These are phyloP conservation scores for Vidua macroura DNA, from an alignment of 2,113 vertebrate species.

Conservation along the genomic window DNA sequence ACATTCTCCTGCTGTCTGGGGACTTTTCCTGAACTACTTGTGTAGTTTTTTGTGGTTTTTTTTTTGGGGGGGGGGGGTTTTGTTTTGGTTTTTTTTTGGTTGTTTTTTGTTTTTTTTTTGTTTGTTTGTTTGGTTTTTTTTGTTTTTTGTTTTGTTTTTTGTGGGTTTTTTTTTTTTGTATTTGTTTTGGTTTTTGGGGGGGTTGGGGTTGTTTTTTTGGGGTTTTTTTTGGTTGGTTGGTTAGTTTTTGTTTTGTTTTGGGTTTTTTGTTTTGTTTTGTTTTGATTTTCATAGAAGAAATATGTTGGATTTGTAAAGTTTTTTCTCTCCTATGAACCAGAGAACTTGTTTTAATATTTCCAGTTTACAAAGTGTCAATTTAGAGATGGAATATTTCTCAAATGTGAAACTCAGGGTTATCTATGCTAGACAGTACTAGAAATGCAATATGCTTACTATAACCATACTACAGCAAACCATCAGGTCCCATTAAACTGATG, in stretches of 20 bases:
- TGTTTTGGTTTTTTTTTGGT: neutral
- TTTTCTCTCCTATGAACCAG: neutral
- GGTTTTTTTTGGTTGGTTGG: accelerated
- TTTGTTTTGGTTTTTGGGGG: neutral
- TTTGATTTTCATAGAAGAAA: neutral
- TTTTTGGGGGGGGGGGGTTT: accelerated
- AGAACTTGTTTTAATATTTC: neutral
- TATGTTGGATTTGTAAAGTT: neutral
- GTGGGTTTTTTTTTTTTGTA: neutral
- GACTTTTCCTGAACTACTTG: neutral
- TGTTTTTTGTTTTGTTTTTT: neutral
- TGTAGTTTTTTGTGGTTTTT: accelerated
- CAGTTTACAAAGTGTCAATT: neutral
- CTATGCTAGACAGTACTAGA: neutral
- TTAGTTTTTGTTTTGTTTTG: neutral
- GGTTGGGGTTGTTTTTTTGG: no score
- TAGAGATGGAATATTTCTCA: neutral
- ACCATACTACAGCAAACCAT: neutral
- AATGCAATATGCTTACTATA: neutral
- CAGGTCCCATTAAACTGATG: neutral
- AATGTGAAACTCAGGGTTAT: neutral
- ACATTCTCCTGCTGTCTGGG: accelerated
- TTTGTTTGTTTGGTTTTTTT: accelerated
- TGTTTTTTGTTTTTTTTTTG: accelerated
- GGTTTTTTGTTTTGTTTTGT: neutral